These are phyloP conservation scores for Pomacea canaliculata DNA, from an alignment of 2,888 invertebrate genomes.

Conservation along the genomic window DNA sequence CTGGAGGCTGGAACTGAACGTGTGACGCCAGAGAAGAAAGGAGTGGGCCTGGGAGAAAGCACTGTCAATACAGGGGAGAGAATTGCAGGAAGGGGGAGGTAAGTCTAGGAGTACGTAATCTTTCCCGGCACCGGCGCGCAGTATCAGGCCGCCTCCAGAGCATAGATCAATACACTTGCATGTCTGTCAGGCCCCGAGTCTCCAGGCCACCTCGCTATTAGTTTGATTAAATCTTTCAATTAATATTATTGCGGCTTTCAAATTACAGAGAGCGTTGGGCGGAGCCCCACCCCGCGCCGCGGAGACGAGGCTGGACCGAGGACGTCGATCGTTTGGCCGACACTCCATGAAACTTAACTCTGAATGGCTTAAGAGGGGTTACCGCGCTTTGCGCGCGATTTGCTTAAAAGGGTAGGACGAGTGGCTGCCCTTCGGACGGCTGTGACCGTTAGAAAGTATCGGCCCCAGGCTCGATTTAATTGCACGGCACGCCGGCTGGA, in stretches of 20 bases:
- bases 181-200: slow-evolving; percentile 1
- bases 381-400: neutral
- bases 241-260: slow-evolving; percentile 20
- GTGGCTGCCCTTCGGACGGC: neutral
- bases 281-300: neutral
- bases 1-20: too few species aligned
- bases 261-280: slow-evolving; percentile 4
- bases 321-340: slow-evolving; percentile 6
- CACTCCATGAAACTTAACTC: slow-evolving; percentile 5
- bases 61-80: too few species aligned
- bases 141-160: too few species aligned
- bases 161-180: slow-evolving; percentile 13
- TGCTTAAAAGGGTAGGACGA: neutral
- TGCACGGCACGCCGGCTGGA: neutral
- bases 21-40: too few species aligned
- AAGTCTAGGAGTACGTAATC: too few species aligned
- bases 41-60: too few species aligned
- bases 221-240: slow-evolving; percentile 24
- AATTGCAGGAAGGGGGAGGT: too few species aligned
- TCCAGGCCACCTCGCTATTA: slow-evolving; percentile 5
- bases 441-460: neutral
- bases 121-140: too few species aligned
- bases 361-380: slow-evolving; percentile 4
- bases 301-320: too few species aligned
- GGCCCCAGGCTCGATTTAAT: slow-evolving; percentile 1